Evolutionary conservation across 2,888 invertebrate species (phyloP).

Genomic region (Ischnura elegans): DNA sequence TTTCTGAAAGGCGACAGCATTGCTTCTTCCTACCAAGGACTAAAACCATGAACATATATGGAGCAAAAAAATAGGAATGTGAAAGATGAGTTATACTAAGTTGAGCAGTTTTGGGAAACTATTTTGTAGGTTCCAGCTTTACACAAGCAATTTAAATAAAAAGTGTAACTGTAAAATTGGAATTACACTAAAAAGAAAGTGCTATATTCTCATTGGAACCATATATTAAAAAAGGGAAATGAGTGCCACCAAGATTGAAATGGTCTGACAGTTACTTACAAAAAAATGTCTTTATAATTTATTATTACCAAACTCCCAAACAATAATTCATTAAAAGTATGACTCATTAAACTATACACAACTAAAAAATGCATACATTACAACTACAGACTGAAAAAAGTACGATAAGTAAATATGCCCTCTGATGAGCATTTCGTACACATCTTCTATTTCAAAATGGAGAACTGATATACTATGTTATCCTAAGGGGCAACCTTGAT

Average conservation of each 20-base stretch:
- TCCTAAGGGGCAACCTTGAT: slow-evolving; percentile 25
- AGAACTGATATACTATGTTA: slow-evolving; percentile 19
- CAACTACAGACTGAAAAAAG: neutral
- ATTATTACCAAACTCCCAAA: neutral
- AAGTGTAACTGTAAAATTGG: neutral
- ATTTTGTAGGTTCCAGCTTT: neutral
- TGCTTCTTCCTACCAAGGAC: neutral
- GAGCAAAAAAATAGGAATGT: slow-evolving; percentile 17
- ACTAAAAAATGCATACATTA: neutral
- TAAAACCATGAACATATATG: neutral
- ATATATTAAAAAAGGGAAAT: neutral
- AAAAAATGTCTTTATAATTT: neutral
- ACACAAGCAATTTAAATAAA: neutral
- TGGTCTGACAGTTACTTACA: neutral
- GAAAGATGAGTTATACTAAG: neutral
- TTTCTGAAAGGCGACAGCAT: neutral
- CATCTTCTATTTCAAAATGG: neutral
- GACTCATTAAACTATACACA: neutral
- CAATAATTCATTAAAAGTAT: neutral
- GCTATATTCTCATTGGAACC: neutral
- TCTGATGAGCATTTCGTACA: neutral
- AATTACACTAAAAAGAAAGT: neutral
- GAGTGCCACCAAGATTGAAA: neutral
- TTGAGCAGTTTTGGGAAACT: neutral
- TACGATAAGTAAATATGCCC: neutral